Evolutionary conservation across 2,113 vertebrate genomes (phyloP).

Genomic region (Sceloporus undulatus): DNA sequence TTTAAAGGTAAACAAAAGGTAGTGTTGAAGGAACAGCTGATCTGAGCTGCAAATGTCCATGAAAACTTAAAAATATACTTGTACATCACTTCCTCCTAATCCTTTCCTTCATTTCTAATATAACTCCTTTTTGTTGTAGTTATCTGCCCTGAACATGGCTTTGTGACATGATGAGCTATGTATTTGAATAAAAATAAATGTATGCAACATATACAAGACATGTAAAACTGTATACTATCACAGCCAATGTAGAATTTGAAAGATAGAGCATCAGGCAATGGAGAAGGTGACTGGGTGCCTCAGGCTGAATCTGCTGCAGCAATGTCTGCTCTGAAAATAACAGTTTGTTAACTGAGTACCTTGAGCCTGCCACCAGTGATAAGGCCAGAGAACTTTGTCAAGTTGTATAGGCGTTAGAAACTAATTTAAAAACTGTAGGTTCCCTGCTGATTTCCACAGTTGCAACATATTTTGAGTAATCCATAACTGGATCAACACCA

Average conservation of each 20-base stretch:
- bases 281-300: constrained; percentile 56
- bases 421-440: constrained; percentile 53
- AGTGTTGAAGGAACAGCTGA: not conserved
- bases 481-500: constrained; percentile 50
- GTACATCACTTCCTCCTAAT: too few relatives aligned
- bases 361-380: constrained; percentile 5
- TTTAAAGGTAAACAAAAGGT: not conserved
- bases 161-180: not conserved
- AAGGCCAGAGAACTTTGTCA: constrained; percentile 49
- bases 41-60: not conserved
- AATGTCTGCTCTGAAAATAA: constrained; percentile 39
- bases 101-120: too few relatives aligned
- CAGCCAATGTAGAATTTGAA: constrained; percentile 35
- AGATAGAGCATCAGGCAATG: not conserved
- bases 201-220: not conserved
- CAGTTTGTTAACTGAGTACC: constrained; percentile 44
- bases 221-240: not conserved
- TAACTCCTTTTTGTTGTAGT: too few relatives aligned
- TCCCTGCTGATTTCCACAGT: constrained; percentile 50
- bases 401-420: constrained; percentile 43
- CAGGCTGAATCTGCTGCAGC: not conserved
- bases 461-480: constrained; percentile 42
- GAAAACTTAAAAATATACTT: too few relatives aligned
- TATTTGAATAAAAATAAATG: not conserved
- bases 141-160: too few relatives aligned